phyloP scores from a whole-genome alignment of 2,797 vertebrate species.

The Gadopsis bispinosus region DNA sequence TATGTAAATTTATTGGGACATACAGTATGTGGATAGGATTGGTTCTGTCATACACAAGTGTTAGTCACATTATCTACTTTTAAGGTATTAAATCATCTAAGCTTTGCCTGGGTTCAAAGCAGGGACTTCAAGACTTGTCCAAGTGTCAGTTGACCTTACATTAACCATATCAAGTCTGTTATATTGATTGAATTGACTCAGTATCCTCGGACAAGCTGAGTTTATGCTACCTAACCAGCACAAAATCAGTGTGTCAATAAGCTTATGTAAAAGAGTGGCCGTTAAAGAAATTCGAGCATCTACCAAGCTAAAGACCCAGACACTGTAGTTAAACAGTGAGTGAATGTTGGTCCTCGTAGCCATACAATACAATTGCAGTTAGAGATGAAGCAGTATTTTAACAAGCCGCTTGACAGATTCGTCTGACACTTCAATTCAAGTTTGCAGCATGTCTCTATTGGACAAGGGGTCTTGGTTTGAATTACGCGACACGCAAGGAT shows the following conservation, averaged over 20 bases:
- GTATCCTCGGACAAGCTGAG: background rate
- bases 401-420: constrained; percentile 36
- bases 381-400: constrained; percentile 16
- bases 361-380: background rate
- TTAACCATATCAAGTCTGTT: constrained; percentile 26
- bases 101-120: constrained; percentile 16
- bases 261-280: background rate
- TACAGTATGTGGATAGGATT: constrained; percentile 23
- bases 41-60: constrained; percentile 17
- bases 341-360: background rate
- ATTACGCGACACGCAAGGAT: constrained; percentile 48
- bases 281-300: background rate
- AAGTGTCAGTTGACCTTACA: constrained; percentile 28
- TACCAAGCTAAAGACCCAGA: background rate
- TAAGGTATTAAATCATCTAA: constrained; percentile 21
- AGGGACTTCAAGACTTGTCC: constrained; percentile 19
- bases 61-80: constrained; percentile 17
- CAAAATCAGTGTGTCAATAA: constrained; percentile 4
- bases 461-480: constrained; percentile 42
- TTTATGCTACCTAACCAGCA: background rate
- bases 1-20: constrained; percentile 29
- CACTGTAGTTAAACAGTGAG: background rate
- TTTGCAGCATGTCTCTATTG: constrained; percentile 29
- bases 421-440: constrained; percentile 32
- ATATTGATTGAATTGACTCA: constrained; percentile 2